Evolutionary conservation across 2,888 invertebrate species (phyloP).

Genomic region (Eurytoma adleriae): DNA sequence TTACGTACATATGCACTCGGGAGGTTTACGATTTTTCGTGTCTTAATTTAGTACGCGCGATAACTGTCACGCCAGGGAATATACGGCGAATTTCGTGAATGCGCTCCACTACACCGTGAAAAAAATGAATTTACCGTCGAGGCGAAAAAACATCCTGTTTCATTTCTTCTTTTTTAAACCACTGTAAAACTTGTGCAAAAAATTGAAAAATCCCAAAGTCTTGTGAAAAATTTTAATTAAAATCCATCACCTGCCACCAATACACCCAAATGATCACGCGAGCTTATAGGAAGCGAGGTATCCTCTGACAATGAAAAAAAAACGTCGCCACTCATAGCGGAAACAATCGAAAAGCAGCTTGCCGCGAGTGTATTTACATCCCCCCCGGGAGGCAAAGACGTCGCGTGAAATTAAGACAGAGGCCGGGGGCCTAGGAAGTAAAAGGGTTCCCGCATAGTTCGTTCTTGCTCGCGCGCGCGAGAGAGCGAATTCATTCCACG

Average conservation of each 20-base stretch:
- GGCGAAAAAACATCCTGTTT: conserved; percentile 22
- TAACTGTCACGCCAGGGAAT: conserved; percentile 47
- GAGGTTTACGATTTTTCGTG: conserved; percentile 51
- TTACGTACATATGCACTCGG: conserved; percentile 38
- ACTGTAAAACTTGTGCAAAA: background rate
- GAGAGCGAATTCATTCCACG: conserved; percentile 47
- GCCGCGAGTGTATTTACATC: conserved; percentile 25
- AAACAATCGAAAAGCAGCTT: conserved; percentile 31
- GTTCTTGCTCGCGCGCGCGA: conserved; percentile 10
- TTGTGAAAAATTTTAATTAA: too few species aligned
- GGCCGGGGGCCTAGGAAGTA: background rate
- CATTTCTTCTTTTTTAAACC: background rate
- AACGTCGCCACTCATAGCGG: background rate
- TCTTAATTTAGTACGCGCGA: conserved; percentile 54
- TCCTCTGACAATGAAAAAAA: background rate
- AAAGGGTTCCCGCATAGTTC: conserved; percentile 30
- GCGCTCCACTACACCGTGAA: background rate
- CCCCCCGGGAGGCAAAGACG: background rate
- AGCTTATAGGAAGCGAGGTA: background rate
- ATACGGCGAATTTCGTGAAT: conserved; percentile 41
- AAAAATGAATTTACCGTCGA: conserved; percentile 35
- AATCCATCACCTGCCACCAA: background rate
- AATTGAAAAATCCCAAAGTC: too few species aligned
- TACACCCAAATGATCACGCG: background rate
- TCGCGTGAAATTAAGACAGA: conserved; percentile 32